Base-by-base conservation (phyloP, 2,113 vertebrate species). In the Thermophis baileyi region DNA sequence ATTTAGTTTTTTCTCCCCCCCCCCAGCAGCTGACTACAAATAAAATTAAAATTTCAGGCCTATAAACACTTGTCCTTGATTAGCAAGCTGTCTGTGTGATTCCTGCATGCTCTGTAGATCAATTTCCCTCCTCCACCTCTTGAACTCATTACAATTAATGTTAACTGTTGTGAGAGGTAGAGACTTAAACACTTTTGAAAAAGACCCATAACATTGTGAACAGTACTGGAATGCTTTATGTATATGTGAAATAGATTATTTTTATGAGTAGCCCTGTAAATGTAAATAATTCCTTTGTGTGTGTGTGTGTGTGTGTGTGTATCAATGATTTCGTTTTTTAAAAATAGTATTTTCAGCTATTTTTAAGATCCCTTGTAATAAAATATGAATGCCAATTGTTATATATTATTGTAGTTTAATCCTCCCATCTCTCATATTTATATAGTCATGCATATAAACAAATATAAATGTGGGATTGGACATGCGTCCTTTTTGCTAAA, bases 31-130 rank as follows among this genome's bases (percentile, higher is more conserved):
- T 60, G 35, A 92, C 44, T 60, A 89, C 60, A 90, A 35, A 6
- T 44, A 44, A 94, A 88, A 90, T 92, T 94, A 95, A 93, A 27
- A 60, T 91, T 94, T 93, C 90, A 91, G 94, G 89, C 93, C 74
- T 60, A 89, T 88, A n/a, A 91, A 35, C 89, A 10, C 81, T 94
- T 94, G 60, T 81, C 87, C 92, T 86, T 93, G 90, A 63, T 74
- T 92, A 93, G 86, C 91, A 69, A 63, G 46, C 87, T 95, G 74
- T 91, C 86, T 7, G 92, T 94, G 91, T 89, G 81, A 81, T 95
- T 91, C 0, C 30, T 44, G 40, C 7, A 1, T 0, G 25, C 85
- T 54, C 87, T 40, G n/a, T 30, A 90, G 57, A 90, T 46, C 40
- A 60, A 49, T 10, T 60, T 18, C 25, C 8, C 40, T 86, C 40